phyloP scores from a whole-genome alignment of 2,113 vertebrate genomes.

The Phasianus colchicus region DNA sequence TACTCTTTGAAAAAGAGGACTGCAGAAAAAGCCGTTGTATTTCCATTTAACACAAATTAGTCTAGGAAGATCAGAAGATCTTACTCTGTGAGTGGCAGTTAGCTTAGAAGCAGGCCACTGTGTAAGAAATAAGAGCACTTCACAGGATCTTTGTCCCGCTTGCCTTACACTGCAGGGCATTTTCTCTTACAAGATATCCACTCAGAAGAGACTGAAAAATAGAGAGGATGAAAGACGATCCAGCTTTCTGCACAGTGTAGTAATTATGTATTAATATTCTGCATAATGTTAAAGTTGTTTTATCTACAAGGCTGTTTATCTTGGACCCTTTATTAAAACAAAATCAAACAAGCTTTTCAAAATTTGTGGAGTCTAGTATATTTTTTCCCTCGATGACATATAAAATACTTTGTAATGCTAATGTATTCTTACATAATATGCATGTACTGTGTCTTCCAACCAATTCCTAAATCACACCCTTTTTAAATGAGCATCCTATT shows the following conservation, averaged over 20 bases:
- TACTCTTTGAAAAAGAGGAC: neutral
- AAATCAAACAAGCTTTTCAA: neutral
- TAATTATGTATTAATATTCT: neutral
- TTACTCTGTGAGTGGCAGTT: neutral
- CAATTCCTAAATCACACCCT: neutral
- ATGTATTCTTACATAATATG: neutral
- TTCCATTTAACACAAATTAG: neutral
- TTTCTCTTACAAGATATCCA: neutral
- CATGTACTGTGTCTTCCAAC: neutral
- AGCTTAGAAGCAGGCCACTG: neutral
- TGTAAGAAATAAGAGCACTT: neutral
- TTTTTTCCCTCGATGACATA: neutral
- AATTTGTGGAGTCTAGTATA: rapidly evolving
- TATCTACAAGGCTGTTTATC: neutral
- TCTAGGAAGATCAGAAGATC: neutral
- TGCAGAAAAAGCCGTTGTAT: neutral
- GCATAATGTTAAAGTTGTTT: neutral
- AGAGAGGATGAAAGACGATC: neutral
- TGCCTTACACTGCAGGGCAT: neutral
- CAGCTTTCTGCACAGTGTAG: neutral
- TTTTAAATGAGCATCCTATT: neutral
- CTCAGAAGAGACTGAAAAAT: neutral
- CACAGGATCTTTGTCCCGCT: neutral
- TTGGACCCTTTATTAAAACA: neutral
- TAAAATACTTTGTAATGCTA: neutral